phyloP scores from a whole-genome alignment of 2,888 invertebrate species.

The Pegoplata infirma region DNA sequence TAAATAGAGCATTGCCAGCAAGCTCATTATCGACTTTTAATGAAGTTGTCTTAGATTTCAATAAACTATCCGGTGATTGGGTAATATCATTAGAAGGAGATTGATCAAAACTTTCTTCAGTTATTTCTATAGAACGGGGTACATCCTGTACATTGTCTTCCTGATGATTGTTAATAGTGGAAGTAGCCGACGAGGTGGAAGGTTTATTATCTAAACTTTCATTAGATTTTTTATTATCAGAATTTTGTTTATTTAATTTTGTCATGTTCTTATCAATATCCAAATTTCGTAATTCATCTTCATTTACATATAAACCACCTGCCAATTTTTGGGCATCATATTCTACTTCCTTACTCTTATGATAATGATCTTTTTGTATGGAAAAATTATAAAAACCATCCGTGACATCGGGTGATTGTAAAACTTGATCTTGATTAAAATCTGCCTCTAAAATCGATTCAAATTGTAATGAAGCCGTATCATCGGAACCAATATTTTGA shows the following conservation, averaged over 20 bases:
- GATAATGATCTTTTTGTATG: constrained; percentile 76
- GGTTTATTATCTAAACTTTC: constrained; percentile 52
- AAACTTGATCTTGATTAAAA: constrained; percentile 70
- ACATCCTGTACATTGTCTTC: constrained; percentile 38
- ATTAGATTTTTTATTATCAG: constrained; percentile 46
- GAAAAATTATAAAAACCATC: constrained; percentile 78
- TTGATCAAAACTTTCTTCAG: constrained; percentile 53
- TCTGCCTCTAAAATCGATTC: constrained; percentile 77
- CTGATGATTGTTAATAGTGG: constrained; percentile 31
- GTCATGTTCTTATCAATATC: constrained; percentile 71
- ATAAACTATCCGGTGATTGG: constrained; percentile 8
- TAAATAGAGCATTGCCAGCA: constrained; percentile 76
- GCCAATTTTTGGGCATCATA: constrained; percentile 73
- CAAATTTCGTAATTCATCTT: constrained; percentile 74
- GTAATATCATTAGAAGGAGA: neutral
- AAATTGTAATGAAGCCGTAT: constrained; percentile 77
- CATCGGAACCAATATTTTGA: constrained; percentile 72
- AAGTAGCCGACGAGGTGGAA: neutral
- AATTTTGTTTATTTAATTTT: constrained; percentile 49
- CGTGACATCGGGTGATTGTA: constrained; percentile 77
- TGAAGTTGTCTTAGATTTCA: constrained; percentile 13
- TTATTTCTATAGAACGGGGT: constrained; percentile 28
- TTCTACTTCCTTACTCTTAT: constrained; percentile 73
- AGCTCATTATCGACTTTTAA: constrained; percentile 70
- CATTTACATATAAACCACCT: constrained; percentile 74